A percentile compares a stretch with the other conserved stretches of the same genome.
Evolutionary conservation across 2,113 vertebrate species (phyloP).

Genomic region (Tupaia tana): DNA sequence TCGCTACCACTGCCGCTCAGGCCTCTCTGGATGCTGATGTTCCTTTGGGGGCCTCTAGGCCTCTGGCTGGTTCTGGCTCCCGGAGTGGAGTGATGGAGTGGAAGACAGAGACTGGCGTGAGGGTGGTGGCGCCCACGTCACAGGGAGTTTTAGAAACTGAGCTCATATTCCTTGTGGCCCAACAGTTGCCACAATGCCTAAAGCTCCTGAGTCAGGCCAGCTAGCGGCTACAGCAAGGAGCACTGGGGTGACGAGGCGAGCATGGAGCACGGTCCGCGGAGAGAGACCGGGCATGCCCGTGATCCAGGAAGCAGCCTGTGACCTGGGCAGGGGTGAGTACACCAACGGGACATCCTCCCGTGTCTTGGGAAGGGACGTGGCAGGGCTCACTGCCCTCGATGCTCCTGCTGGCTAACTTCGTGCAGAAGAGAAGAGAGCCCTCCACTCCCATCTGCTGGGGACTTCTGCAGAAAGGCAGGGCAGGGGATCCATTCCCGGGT

Average conservation of each 20-base stretch:
- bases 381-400: not conserved
- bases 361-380: not conserved
- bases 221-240: not conserved
- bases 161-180: not conserved
- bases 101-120: not conserved
- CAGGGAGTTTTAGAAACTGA: not conserved
- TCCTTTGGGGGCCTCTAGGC: not conserved
- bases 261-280: not conserved
- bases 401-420: not conserved
- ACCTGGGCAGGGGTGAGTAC: not conserved
- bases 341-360: not conserved
- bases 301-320: not conserved
- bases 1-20: not conserved
- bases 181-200: not conserved
- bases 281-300: not conserved
- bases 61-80: not conserved
- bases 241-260: not conserved
- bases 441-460: not conserved
- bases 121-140: not conserved
- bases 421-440: not conserved
- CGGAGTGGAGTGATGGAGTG: not conserved
- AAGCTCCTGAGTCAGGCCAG: not conserved
- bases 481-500: not conserved
- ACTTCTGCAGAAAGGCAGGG: not conserved
- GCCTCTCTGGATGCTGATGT: no score